Evolutionary conservation across 2,888 invertebrate species (phyloP), one percentile per base, ranked within the genome.

Genomic region (Noctua pronuba): DNA sequence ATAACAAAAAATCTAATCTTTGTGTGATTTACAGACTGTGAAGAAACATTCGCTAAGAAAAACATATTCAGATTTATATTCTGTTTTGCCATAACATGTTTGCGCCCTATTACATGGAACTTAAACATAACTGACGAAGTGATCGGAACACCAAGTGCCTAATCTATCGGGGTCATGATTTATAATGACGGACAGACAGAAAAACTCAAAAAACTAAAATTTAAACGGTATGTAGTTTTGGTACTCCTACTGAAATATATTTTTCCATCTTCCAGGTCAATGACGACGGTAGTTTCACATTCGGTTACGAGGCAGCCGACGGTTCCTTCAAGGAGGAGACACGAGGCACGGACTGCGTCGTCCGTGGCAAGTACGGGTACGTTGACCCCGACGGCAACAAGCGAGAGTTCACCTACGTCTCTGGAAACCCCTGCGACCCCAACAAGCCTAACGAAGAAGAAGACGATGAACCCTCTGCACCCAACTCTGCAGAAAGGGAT

Each of bases 281-380:
- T 93, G 98, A 98, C 91, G 98, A 98, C 87, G 98, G 98, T 76
- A 98, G 98, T 77, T 98, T 98, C 94, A 98, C 98, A 16, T 98
- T 98, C 94, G 98, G 98, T 58, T 98, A 98, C 94, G 98, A 98
- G 94, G 98, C 98, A 1, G 98, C 98, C 21, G 98, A 98, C 90
- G 98, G 98, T 1, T 98, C 98, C 82, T 98, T 98, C 97, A 98
- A 98, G 91, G 98, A 98, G 91, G 98, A 98, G 93, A 98, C 98
- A 6, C 96, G 98, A 79, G 98, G 98, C 69, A 98, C 98, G 0
- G 98, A 98, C 94, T 98, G 98, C 93, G 98, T 98, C 0, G 98
- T 98, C 10, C 97, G 98, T 80, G 98, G 98, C 73, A 98, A 98
- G 93, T 98, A 98, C 94, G 98, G 98, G 38, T 98, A 98, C 95